Evolutionary conservation across 30 jellyfish, hydroid and myxozoan species (phyloP), one percentile per base, ranked within the genome.

Genomic region (Turritopsis rubra): DNA sequence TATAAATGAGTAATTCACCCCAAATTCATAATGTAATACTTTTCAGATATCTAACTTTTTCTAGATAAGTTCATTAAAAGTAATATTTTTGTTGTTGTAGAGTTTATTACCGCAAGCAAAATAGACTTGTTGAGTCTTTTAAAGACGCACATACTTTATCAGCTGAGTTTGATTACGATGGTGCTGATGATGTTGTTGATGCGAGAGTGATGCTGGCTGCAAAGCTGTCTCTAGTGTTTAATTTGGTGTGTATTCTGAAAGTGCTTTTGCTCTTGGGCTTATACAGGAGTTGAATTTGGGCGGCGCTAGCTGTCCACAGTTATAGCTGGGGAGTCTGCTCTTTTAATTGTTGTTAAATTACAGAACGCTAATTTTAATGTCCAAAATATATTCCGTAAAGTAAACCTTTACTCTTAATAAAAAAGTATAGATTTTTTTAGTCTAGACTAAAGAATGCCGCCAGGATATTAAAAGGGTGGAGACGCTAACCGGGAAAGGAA

Each of bases 121-220:
- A 52, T 22, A 60, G 53, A 54, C 85, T 86, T 0, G 66, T 86
- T 21, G 73, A 73, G 25, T 79, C 89, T 53, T 81, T 86, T 73
- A 65, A 79, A 22, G 84, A 73, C 19, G 77, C 30, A 7, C 28
- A 68, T 68, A 23, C 28, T 23, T 68, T 68, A n/a, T 68, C 77
- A 0, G 21, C 28, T 9, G 28, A 23, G 30, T 68, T 68, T 65
- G 72, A 81, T 7, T 41, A 73, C 0, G 86, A 65, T 53, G 79
- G 52, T 18, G 85, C 53, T 19, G 86, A 65, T 53, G 79, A 54
- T 18, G 85, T 41, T 28, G 85, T 86, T 1, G 41, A 28, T 16
- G 52, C 28, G 52, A 79, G 29, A 0, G 89, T 86, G 54, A 79
- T 87, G 1, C 71, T 28, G 7, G 95, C 95, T 17, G 95, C 85